Evolutionary conservation across 1,140 invertebrate species (phyloP).

Genomic region (Zaprionus nigranus): DNA sequence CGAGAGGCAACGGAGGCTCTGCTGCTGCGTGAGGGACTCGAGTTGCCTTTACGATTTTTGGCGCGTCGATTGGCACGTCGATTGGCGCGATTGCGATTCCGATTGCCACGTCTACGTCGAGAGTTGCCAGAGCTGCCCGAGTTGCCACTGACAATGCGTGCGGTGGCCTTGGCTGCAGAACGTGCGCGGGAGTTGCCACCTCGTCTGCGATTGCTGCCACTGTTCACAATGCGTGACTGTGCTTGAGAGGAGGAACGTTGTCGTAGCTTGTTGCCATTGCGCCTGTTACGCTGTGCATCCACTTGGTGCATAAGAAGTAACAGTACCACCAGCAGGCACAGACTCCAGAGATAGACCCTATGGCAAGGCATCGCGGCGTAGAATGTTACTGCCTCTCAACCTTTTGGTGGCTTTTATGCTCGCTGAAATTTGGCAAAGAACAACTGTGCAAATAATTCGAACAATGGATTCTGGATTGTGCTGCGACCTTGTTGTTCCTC

Average conservation of each 20-base stretch:
- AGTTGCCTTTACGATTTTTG: background rate
- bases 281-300: background rate
- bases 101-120: background rate
- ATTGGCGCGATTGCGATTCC: background rate
- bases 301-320: conserved; percentile 18
- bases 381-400: conserved; percentile 43
- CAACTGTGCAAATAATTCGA: conserved; percentile 68
- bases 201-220: background rate
- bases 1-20: background rate
- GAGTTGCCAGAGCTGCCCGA: background rate
- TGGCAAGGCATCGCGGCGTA: conserved; percentile 53
- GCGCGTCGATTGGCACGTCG: background rate
- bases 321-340: conserved; percentile 39
- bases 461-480: conserved; percentile 33
- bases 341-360: conserved; percentile 49
- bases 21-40: background rate
- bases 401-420: conserved; percentile 64
- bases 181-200: background rate
- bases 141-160: background rate
- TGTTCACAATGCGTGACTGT: conserved; percentile 37
- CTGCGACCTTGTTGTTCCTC: conserved; percentile 13
- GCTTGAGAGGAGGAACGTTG: conserved; percentile 4
- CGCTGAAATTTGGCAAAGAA: conserved; percentile 48
- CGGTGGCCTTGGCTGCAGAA: background rate
- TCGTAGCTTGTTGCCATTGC: background rate